Conservation (phyloP, 2,888 invertebrate species). For the Conistra vaccinii region DNA sequence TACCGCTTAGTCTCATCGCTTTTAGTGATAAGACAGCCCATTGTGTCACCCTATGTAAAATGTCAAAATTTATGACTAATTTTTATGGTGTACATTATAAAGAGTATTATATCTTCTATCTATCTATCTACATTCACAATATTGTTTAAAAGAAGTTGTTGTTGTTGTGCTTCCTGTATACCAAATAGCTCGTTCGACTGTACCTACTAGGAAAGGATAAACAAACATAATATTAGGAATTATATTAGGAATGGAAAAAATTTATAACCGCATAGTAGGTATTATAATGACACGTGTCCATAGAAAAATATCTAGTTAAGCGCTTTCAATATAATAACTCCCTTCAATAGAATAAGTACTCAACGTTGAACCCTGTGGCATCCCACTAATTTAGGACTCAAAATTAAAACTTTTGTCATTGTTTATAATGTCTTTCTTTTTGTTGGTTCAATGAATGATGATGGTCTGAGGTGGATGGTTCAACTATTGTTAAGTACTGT, state of each 20-base stretch:
- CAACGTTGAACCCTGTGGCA: background rate
- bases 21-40: no score
- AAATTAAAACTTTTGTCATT: background rate
- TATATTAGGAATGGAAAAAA: background rate
- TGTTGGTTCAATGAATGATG: no score
- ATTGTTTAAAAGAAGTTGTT: background rate
- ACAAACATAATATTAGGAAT: background rate
- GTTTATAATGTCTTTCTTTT: no score
- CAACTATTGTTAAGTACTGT: background rate
- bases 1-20: no score
- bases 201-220: conserved; percentile 9
- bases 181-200: background rate
- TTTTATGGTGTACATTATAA: no score
- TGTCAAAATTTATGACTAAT: no score
- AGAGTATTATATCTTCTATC: no score
- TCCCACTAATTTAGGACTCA: no score
- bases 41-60: no score
- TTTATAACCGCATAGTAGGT: no score
- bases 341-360: background rate
- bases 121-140: background rate
- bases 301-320: background rate
- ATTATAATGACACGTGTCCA: no score
- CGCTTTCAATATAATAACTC: background rate
- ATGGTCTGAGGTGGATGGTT: no score
- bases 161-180: background rate